Base-by-base conservation (phyloP, 1,140 invertebrate genomes). In the Drosophila ananassae region DNA sequence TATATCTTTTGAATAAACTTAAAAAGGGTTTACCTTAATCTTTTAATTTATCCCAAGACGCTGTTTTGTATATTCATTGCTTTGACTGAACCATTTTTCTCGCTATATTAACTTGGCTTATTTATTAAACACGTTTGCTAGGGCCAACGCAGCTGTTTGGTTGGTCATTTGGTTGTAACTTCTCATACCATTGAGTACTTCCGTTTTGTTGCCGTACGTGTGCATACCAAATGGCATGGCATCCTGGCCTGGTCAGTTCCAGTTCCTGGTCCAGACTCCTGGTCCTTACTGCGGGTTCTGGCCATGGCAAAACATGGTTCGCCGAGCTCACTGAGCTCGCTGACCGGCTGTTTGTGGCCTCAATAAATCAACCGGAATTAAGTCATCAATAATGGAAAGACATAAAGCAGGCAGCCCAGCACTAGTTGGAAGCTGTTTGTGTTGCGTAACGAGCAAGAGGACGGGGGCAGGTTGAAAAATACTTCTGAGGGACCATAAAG, bases 361-460 rank as follows among this genome's bases (percentile, higher is more conserved):
- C 82, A 87, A 85, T 85, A 85, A 85, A 85, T 85, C 82, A 85
- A 85, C 74, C 30, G 82, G 82, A 87, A 85, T 85, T 85, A 85
- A 85, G 82, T 77, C 82, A 85, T 85, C 82, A 85, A 85, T 85
- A 85, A 85, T 85, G 82, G 64, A 82, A 81, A 78, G 82, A 82
- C 82, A 85, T 85, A 85, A 85, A 87, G 74, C 82, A 87, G 82
- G 24, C 81, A 69, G 63, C 57, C 55, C 63, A 51, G 81, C 62
- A 46, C 61, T 79, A 85, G 48, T 84, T 84, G 58, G 28, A 64
- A 54, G 74, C 60, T 66, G 58, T 62, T 64, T 74, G 64, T 48
- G 55, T 37, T 57, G 47, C 59, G 60, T 44, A 73, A 69, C 39
- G 30, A 51, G 58, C 13, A 47, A 48, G 34, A 32, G 10, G 2